Conservation (phyloP, 2,113 vertebrate genomes). For the Bos taurus region DNA sequence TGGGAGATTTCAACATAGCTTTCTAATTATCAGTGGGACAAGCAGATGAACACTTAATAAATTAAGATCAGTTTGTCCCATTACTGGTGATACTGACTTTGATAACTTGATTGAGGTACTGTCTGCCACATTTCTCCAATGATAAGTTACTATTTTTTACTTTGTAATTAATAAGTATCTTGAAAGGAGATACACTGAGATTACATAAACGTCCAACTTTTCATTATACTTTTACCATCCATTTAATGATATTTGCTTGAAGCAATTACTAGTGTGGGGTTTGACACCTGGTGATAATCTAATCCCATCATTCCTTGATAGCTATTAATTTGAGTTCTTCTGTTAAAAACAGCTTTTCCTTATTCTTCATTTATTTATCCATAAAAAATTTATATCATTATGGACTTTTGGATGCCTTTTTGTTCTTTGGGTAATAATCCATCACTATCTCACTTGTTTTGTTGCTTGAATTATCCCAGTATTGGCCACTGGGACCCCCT, state of each 20-base stretch:
- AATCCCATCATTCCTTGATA: background rate
- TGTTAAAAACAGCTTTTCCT: background rate
- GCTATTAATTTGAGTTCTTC: background rate
- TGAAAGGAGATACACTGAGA: slow-evolving; percentile 6
- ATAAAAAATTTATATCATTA: background rate
- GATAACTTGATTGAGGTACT: background rate
- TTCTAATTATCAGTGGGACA: background rate
- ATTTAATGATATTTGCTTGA: background rate
- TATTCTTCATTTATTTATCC: background rate
- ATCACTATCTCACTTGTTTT: background rate
- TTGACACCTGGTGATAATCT: background rate
- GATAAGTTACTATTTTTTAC: background rate
- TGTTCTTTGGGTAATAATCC: background rate
- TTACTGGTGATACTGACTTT: background rate
- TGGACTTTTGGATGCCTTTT: background rate
- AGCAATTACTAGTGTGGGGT: background rate
- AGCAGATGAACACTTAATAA: background rate
- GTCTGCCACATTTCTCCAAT: background rate
- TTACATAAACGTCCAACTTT: background rate
- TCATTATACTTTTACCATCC: background rate
- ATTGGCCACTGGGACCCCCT: background rate
- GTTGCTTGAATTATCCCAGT: background rate
- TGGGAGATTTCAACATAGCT: background rate
- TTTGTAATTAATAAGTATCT: background rate
- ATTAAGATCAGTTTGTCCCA: background rate